Evolutionary conservation across 2,888 invertebrate species (phyloP), one percentile per base, ranked within the genome.

Genomic region (Eupithecia abbreviata): DNA sequence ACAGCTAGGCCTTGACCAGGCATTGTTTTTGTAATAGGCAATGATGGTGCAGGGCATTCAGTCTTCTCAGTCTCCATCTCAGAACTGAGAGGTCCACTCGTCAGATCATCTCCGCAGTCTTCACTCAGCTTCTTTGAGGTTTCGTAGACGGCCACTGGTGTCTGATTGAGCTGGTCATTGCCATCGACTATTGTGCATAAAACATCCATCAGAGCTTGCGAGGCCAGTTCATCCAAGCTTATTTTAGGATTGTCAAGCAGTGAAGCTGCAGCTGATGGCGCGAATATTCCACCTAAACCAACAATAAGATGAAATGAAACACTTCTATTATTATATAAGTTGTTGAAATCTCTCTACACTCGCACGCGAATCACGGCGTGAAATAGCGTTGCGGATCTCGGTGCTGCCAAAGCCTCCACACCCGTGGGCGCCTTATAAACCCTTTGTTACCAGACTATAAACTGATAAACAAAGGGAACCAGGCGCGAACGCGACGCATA

Each of bases 191-290:
- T 95, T 90, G 96, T 96, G 71, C 92, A 92, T 79, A 96, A 90
- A 70, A 96, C 94, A 88, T 97, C 97, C 95, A 96, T 96, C 69
- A 98, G 88, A 72, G 96, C 96, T 88, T 96, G 96, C 51, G 96
- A 96, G 74, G 96, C 95, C 73, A 97, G 88, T 85, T 96, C 96
- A 80, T 92, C 93, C 89, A 87, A 93, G 90, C 86, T 90, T 81
- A 92, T 85, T 86, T 90, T 92, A 85, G 94, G 95, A 84, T 94
- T 95, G 87, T 96, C 96, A 79, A 95, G 91, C 82, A 96, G 91
- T 74, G 95, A 93, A 68, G 91, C 92, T 68, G 96, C 96, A 72
- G 96, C 96, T 79, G 95, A 95, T 81, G 95, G 95, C 82, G 96
- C 96, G 81, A 96, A 96, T 81, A 95, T 95, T 78, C 92, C 93